phyloP scores from a whole-genome alignment of 2,888 invertebrate genomes.

The Thereva unica region DNA sequence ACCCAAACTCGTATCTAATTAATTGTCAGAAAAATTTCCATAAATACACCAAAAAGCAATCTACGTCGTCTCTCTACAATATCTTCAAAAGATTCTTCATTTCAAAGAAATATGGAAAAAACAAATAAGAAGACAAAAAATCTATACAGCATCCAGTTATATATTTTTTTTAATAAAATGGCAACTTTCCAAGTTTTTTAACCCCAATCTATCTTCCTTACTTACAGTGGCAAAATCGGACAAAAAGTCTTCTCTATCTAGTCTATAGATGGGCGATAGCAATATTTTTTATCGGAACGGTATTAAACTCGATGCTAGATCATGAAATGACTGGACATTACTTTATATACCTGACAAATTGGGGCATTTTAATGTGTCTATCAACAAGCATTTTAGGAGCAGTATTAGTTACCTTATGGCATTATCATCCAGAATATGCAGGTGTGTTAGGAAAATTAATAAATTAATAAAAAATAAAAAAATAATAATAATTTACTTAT shows the following conservation, averaged over 20 bases:
- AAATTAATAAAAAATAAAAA: not conserved
- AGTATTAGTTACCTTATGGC: conserved; percentile 53
- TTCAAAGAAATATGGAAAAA: too few relatives aligned
- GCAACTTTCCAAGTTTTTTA: conserved; percentile 2
- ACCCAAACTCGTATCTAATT: too few relatives aligned
- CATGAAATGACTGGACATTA: conserved; percentile 47
- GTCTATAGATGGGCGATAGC: conserved; percentile 55
- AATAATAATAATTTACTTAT: not conserved
- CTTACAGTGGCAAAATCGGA: conserved; percentile 56
- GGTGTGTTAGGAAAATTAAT: conserved; percentile 45
- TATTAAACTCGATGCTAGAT: conserved; percentile 51
- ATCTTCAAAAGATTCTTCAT: too few relatives aligned
- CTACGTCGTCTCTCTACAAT: too few relatives aligned
- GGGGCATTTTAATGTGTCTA: conserved; percentile 57
- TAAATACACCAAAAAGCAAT: too few relatives aligned
- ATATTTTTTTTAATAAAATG: not conserved
- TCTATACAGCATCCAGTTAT: too few relatives aligned
- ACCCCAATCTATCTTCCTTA: conserved; percentile 7
- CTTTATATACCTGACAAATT: conserved; percentile 57
- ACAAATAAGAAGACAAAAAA: too few relatives aligned
- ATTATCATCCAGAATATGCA: conserved; percentile 55
- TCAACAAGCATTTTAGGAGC: conserved; percentile 54
- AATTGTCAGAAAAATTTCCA: too few relatives aligned
- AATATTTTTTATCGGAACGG: conserved; percentile 53
- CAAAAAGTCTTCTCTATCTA: conserved; percentile 54